These are phyloP conservation scores for Micropoecilia bifurca DNA, from an alignment of 2,797 vertebrate species.

Conservation along the genomic window DNA sequence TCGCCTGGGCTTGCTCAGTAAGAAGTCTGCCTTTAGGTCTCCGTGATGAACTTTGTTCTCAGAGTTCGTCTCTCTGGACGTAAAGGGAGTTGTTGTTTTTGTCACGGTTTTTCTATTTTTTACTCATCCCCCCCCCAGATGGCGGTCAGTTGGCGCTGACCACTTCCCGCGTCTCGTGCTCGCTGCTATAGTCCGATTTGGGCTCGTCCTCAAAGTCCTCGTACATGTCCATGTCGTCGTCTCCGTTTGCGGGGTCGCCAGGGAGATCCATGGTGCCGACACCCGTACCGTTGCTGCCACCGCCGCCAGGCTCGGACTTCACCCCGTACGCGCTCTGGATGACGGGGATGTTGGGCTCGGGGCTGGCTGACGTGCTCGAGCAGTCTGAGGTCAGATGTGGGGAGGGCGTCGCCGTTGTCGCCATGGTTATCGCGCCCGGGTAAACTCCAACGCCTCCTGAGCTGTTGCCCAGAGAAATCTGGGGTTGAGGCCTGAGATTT, in stretches of 20 bases:
- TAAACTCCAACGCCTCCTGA: constrained; percentile 88
- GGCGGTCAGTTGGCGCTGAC: constrained; percentile 93
- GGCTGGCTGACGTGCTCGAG: constrained; percentile 96
- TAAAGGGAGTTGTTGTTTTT: constrained; percentile 42
- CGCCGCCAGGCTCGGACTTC: constrained; percentile 85
- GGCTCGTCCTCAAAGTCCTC: constrained; percentile 98
- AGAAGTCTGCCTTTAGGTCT: constrained; percentile 54
- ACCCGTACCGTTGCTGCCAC: constrained; percentile 35
- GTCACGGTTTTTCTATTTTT: neutral
- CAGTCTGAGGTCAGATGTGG: constrained; percentile 98
- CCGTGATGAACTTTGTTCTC: constrained; percentile 53
- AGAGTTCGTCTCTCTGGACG: constrained; percentile 57
- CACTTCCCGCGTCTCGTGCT: constrained; percentile 93
- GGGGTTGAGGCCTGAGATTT: constrained; percentile 86
- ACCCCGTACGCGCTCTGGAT: constrained; percentile 95
- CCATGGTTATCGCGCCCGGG: constrained; percentile 93
- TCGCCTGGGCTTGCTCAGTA: constrained; percentile 38
- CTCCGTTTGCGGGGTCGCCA: constrained; percentile 88
- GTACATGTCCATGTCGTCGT: constrained; percentile 97
- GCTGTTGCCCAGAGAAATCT: constrained; percentile 89
- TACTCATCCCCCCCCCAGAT: constrained; percentile 44
- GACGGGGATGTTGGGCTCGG: constrained; percentile 94
- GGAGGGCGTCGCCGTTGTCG: constrained; percentile 88
- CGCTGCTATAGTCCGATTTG: constrained; percentile 99
- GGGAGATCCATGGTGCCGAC: constrained; percentile 76